These are phyloP conservation scores for Acanthosoma haemorrhoidale DNA, from an alignment of 2,888 invertebrate species.

Conservation along the genomic window DNA sequence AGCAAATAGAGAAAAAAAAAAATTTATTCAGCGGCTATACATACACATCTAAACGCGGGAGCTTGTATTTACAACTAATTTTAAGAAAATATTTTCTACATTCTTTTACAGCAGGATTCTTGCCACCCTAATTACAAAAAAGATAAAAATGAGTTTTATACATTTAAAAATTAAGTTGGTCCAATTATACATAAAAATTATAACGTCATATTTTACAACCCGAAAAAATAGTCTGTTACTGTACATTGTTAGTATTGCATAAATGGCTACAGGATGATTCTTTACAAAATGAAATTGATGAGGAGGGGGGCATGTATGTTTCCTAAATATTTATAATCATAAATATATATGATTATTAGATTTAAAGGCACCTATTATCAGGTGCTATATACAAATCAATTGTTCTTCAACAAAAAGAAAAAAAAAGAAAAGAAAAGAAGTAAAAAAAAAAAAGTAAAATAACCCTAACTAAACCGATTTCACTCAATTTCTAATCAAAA, in stretches of 20 bases:
- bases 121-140: slow-evolving; percentile 35
- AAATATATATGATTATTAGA: slow-evolving; percentile 24
- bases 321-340: slow-evolving; percentile 26
- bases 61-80: slow-evolving; percentile 37
- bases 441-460: slow-evolving; percentile 17
- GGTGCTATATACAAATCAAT: slow-evolving; percentile 21
- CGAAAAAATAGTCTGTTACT: slow-evolving; percentile 36
- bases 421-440: neutral
- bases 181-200: slow-evolving; percentile 40
- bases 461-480: slow-evolving; percentile 25
- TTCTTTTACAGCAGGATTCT: slow-evolving; percentile 31
- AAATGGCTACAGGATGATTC: slow-evolving; percentile 30
- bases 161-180: slow-evolving; percentile 39
- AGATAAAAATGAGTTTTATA: slow-evolving; percentile 38
- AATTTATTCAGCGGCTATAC: slow-evolving; percentile 31
- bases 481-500: slow-evolving; percentile 21
- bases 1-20: slow-evolving; percentile 24
- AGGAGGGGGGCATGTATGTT: slow-evolving; percentile 33
- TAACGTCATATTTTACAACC: slow-evolving; percentile 40
- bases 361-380: neutral
- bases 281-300: slow-evolving; percentile 35
- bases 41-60: slow-evolving; percentile 28
- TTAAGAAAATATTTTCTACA: slow-evolving; percentile 37
- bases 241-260: slow-evolving; percentile 35
- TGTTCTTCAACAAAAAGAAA: neutral